Evolutionary conservation across 1,140 invertebrate species (phyloP), one percentile per base, ranked within the genome.

Genomic region (Dryas iulia): DNA sequence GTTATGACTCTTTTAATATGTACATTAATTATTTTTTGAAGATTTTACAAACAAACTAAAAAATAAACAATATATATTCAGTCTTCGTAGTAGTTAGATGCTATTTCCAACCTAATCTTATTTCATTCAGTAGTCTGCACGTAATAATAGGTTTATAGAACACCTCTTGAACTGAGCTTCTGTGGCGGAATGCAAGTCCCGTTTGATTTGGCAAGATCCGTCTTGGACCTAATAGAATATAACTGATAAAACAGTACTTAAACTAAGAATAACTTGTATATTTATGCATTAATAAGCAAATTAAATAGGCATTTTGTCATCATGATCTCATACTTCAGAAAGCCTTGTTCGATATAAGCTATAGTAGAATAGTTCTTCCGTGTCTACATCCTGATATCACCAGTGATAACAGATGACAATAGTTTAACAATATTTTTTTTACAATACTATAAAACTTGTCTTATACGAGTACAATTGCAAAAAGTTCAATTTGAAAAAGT

Each of bases 401-500:
- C 39, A 47, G 14, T 18, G 14, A 8, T 39, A 39, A 14, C 3
- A 26, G 59, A 59, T 60, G 33, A 61, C 7, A 47, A 47, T 47
- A 14, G 14, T 18, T 47, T 47, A 3, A 18, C 5, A 10, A 21
- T 21, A 21, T 1, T 21, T 18, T 6, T 47, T 7, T 21, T 21
- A n/a, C 33, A 65, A 8, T 11, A 65, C 56, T 47, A 59, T 31
- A 54, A 67, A 71, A 71, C 61, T 71, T 71, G 56, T 47, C 33
- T 28, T 2, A 66, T 23, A 31, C 39, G 18, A 5, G n/a, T 47
- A 47, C 47, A 58, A 61, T 59, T 74, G 73, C 78, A 77, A 75
- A 76, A 78, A 78, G 61, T 65, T 69, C 54, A 71, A 77, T 77
- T 77, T 77, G 73, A 78, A 77, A 79, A 79, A 79, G 75, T 77